These are phyloP conservation scores for Geopemphigus sp. DNA, from an alignment of 1,140 invertebrate species.

Conservation along the genomic window DNA sequence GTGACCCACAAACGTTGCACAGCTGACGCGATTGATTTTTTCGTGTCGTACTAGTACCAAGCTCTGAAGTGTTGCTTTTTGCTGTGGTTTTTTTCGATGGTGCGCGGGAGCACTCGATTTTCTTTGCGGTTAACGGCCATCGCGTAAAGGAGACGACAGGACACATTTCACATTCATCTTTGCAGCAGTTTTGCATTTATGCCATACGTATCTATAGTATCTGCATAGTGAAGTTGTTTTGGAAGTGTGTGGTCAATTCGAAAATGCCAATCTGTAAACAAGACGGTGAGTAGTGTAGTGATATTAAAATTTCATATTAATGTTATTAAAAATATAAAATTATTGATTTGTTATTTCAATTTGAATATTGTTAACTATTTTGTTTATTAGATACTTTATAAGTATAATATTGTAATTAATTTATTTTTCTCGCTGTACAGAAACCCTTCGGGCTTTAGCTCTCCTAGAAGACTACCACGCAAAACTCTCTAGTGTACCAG, in stretches of 20 bases:
- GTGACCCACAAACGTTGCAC: slow-evolving; percentile 29
- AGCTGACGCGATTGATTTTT: slow-evolving; percentile 41
- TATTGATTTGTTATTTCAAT: too few relatives aligned
- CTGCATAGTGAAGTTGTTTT: too few relatives aligned
- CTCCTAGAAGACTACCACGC: slow-evolving; percentile 96
- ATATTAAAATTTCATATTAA: too few relatives aligned
- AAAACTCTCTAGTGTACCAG: slow-evolving; percentile 85
- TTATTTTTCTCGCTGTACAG: slow-evolving; percentile 60
- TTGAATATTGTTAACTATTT: background rate
- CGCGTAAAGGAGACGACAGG: too few relatives aligned
- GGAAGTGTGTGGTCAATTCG: too few relatives aligned
- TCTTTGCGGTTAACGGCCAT: too few relatives aligned
- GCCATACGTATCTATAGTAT: too few relatives aligned
- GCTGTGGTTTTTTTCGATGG: too few relatives aligned
- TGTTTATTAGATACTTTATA: background rate
- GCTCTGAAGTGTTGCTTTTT: too few relatives aligned
- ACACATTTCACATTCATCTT: too few relatives aligned
- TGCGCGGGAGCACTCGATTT: too few relatives aligned
- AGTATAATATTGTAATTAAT: background rate
- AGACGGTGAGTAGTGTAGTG: slow-evolving; percentile 34
- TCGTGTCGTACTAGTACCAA: background rate
- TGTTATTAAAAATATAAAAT: background rate
- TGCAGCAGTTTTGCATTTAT: too few relatives aligned
- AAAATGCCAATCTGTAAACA: slow-evolving; percentile 49
- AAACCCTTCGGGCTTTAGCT: slow-evolving; percentile 94